Percentiles rank a stretch among this genome's conserved stretches.
phyloP scores from a whole-genome alignment of 2,113 vertebrate genomes.

The Merops nubicus region DNA sequence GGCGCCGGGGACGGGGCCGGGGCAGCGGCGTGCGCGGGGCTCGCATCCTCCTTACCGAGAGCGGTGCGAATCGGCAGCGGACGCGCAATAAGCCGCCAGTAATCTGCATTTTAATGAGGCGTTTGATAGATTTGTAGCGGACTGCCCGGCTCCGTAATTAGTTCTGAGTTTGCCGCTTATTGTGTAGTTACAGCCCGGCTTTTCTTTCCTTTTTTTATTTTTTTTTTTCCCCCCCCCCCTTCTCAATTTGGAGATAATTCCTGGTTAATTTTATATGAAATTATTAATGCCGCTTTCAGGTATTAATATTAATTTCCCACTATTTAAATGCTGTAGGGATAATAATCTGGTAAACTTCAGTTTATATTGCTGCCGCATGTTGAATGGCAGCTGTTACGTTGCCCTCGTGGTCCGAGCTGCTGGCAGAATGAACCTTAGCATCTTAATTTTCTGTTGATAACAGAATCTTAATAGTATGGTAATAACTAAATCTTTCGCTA shows the following conservation, averaged over 20 bases:
- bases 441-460: not conserved
- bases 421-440: not conserved
- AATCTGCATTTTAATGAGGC: constrained; percentile 39
- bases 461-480: not conserved
- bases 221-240: accelerated
- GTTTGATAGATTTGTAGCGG: constrained; percentile 5
- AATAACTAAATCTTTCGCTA: not conserved
- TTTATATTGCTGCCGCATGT: not conserved
- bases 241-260: not conserved
- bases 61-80: too few species aligned
- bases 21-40: too few species aligned
- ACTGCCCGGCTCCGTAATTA: not conserved
- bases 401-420: not conserved
- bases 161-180: not conserved
- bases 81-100: not conserved
- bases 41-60: too few species aligned
- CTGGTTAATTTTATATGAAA: not conserved
- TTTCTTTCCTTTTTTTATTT: not conserved
- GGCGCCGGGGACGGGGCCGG: too few species aligned
- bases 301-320: not conserved
- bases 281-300: not conserved
- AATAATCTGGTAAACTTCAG: not conserved
- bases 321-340: not conserved
- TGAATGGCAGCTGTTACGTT: not conserved
- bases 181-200: not conserved